Evolutionary conservation across 1,140 invertebrate genomes (phyloP).

Genomic region (Drosophila tsacasi): DNA sequence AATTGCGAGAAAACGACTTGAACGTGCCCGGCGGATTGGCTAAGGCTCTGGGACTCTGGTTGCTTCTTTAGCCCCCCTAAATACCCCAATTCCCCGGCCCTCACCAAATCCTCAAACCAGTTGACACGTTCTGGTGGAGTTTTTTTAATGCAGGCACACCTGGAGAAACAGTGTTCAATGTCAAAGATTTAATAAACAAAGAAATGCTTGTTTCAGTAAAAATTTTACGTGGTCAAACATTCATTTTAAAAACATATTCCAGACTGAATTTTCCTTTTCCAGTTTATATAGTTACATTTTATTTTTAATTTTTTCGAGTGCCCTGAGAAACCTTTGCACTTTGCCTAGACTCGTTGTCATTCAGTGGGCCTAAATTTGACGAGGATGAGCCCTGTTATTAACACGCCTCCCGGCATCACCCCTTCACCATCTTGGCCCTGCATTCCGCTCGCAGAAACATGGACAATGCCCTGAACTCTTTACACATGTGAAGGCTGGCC

Average conservation of each 20-base stretch:
- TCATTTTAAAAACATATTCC: neutral
- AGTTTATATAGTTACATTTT: neutral
- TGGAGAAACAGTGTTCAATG: neutral
- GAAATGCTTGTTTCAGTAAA: neutral
- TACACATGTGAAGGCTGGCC: slow-evolving; percentile 53
- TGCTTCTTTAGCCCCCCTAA: neutral
- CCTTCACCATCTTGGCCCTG: slow-evolving; percentile 2
- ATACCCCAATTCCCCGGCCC: neutral
- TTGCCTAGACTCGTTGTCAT: slow-evolving; percentile 44
- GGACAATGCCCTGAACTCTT: slow-evolving; percentile 36
- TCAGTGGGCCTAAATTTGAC: slow-evolving; percentile 37
- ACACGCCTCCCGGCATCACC: slow-evolving; percentile 38
- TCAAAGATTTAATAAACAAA: too few relatives aligned
- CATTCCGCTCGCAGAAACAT: slow-evolving; percentile 1
- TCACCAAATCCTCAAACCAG: slow-evolving; percentile 10
- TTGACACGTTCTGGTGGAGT: slow-evolving; percentile 55
- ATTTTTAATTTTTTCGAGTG: slow-evolving; percentile 6
- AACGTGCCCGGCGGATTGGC: slow-evolving; percentile 71
- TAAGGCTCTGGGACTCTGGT: slow-evolving; percentile 12
- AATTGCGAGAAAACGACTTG: slow-evolving; percentile 84
- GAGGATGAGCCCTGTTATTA: slow-evolving; percentile 63
- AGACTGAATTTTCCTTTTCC: neutral
- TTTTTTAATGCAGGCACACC: slow-evolving; percentile 7
- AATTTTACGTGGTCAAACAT: neutral
- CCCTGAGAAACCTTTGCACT: slow-evolving; percentile 62